phyloP scores from a whole-genome alignment of 2,113 vertebrate genomes.

The Prunella fulvescens region DNA sequence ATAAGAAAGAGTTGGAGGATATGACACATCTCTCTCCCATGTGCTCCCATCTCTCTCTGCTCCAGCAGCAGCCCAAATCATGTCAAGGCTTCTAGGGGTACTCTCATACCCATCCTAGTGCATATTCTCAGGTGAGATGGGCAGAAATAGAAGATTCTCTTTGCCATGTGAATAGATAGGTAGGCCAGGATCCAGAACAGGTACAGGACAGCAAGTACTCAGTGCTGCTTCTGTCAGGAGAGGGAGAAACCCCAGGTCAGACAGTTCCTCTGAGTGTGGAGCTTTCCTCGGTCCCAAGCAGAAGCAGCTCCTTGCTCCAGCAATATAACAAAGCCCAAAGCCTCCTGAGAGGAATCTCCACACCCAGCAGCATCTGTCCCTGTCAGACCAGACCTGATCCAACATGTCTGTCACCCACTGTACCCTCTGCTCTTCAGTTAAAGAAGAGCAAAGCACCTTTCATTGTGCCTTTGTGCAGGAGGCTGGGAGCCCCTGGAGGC shows the following conservation, averaged over 20 bases:
- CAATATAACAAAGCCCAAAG: not conserved
- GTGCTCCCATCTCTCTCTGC: not conserved
- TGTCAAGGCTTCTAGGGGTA: not conserved
- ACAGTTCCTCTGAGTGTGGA: not conserved
- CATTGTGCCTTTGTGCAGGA: not conserved
- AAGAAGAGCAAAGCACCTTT: not conserved
- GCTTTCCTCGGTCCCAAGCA: not conserved
- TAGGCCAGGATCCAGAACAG: not conserved
- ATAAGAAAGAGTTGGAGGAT: not conserved
- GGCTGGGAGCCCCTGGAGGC: slow-evolving; percentile 7
- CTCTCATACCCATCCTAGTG: not conserved
- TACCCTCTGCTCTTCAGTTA: not conserved
- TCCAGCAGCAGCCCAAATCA: not conserved
- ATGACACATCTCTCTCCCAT: not conserved
- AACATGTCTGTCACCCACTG: not conserved
- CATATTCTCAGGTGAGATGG: not conserved
- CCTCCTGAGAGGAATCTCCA: not conserved
- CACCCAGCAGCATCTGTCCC: not conserved
- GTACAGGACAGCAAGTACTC: not conserved
- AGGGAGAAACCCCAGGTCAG: not conserved
- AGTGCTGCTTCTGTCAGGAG: not conserved
- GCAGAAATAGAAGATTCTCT: not conserved
- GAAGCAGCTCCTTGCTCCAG: not conserved
- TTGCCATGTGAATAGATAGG: not conserved
- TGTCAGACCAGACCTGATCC: not conserved